phyloP scores from a whole-genome alignment of 2,888 invertebrate species.

The Eudasyphora cyanicolor region DNA sequence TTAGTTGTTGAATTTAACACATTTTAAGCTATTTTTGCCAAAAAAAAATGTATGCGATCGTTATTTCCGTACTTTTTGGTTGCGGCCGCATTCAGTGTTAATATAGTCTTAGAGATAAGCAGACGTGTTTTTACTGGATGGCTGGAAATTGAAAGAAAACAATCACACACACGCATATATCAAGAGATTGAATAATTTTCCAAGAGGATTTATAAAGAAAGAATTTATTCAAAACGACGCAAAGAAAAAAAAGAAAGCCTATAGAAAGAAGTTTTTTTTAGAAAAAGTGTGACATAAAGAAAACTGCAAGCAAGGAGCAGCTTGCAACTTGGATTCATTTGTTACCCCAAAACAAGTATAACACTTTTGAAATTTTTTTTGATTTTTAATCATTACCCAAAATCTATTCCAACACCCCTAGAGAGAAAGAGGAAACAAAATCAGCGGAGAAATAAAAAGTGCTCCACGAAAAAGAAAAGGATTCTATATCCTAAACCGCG shows the following conservation, averaged over 20 bases:
- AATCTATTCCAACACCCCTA: background rate
- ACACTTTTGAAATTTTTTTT: background rate
- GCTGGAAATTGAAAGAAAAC: slow-evolving; percentile 74
- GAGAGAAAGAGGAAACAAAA: slow-evolving; percentile 6
- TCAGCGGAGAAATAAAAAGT: slow-evolving; percentile 10
- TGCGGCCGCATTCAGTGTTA: slow-evolving; percentile 74
- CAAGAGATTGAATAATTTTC: slow-evolving; percentile 49
- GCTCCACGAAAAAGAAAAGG: slow-evolving; percentile 23
- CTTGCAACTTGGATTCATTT: slow-evolving; percentile 12
- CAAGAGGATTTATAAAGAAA: slow-evolving; percentile 40
- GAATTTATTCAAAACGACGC: slow-evolving; percentile 37
- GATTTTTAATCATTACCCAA: background rate
- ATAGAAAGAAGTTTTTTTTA: slow-evolving; percentile 7
- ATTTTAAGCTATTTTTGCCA: slow-evolving; percentile 58
- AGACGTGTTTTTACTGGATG: slow-evolving; percentile 79
- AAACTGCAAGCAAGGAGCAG: slow-evolving; percentile 29
- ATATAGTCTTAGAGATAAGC: slow-evolving; percentile 78
- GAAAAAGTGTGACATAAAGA: background rate
- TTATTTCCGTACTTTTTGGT: slow-evolving; percentile 58
- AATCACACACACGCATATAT: slow-evolving; percentile 64
- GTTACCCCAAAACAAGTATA: slow-evolving; percentile 21
- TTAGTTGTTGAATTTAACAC: slow-evolving; percentile 30
- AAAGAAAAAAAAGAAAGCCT: slow-evolving; percentile 57
- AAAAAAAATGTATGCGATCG: slow-evolving; percentile 60
- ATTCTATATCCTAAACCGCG: slow-evolving; percentile 32